Evolutionary conservation across 2,113 vertebrate genomes (phyloP).

Genomic region (Loxodonta africana): DNA sequence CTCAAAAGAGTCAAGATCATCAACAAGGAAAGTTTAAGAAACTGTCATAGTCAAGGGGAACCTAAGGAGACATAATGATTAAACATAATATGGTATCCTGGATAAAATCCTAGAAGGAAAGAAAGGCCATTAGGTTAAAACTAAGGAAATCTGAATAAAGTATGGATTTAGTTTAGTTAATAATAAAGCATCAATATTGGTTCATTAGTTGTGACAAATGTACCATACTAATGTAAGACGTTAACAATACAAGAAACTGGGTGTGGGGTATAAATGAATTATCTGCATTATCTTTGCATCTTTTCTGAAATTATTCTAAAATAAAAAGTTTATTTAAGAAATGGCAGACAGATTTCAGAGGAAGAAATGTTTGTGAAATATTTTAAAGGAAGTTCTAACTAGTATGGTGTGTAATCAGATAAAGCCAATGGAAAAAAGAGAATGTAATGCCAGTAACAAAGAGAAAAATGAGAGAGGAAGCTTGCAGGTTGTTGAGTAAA

Average conservation of each 20-base stretch:
- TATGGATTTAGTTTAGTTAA: background rate
- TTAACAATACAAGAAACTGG: no score
- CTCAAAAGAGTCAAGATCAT: background rate
- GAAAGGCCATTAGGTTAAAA: conserved; percentile 12
- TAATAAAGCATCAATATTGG: no score
- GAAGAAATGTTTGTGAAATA: background rate
- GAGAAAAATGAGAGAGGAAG: background rate
- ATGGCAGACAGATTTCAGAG: background rate
- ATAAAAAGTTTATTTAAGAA: background rate
- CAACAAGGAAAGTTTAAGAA: background rate
- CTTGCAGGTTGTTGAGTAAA: background rate
- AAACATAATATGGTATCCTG: background rate
- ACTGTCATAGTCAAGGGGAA: background rate
- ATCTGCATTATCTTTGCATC: no score
- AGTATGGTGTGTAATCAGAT: conserved; percentile 1
- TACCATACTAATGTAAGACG: no score
- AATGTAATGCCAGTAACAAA: background rate
- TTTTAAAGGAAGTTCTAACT: conserved; percentile 32
- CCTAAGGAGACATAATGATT: background rate
- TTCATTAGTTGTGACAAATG: no score
- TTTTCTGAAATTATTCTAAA: no score
- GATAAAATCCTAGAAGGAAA: background rate
- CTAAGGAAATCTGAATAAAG: background rate
- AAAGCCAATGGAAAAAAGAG: conserved; percentile 31
- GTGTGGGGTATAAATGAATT: no score